These are phyloP conservation scores for Ecdyonurus torrentis DNA, from an alignment of 2,888 invertebrate species.

Conservation along the genomic window DNA sequence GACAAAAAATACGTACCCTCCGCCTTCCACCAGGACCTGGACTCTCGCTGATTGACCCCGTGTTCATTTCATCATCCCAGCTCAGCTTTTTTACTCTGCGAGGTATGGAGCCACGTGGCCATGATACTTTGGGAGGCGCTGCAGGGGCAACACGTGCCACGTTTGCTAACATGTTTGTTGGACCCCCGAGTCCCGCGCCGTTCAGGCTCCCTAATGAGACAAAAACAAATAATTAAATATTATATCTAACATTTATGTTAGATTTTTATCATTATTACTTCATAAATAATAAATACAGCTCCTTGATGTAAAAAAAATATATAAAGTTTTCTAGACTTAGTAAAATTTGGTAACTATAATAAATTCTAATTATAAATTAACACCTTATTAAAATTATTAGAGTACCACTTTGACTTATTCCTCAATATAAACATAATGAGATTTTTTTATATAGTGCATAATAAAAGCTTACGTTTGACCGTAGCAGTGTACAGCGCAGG, in stretches of 20 bases:
- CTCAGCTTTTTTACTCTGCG: constrained; percentile 59
- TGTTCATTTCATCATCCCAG: constrained; percentile 45
- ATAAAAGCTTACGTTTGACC: constrained; percentile 33
- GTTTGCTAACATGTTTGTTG: neutral
- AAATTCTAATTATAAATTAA: too few species aligned
- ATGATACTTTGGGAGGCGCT: constrained; percentile 19
- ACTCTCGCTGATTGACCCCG: constrained; percentile 5
- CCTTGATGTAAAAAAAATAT: too few species aligned
- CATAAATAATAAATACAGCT: too few species aligned
- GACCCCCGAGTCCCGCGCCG: neutral
- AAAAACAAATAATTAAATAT: neutral
- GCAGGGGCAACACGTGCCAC: neutral
- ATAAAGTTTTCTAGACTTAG: too few species aligned
- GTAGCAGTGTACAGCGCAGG: constrained; percentile 32
- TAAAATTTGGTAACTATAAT: too few species aligned
- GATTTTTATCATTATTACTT: too few species aligned
- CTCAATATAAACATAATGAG: too few species aligned
- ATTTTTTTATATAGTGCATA: too few species aligned
- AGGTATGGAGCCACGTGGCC: constrained; percentile 51
- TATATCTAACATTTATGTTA: neutral
- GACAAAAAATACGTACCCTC: neutral
- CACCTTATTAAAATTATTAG: too few species aligned
- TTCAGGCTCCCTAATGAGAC: constrained; percentile 1
- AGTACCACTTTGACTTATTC: too few species aligned
- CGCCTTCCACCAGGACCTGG: neutral